A percentile compares a stretch with the other conserved stretches of the same genome.
phyloP scores from a whole-genome alignment of 2,797 vertebrate species.

The Parambassis ranga region DNA sequence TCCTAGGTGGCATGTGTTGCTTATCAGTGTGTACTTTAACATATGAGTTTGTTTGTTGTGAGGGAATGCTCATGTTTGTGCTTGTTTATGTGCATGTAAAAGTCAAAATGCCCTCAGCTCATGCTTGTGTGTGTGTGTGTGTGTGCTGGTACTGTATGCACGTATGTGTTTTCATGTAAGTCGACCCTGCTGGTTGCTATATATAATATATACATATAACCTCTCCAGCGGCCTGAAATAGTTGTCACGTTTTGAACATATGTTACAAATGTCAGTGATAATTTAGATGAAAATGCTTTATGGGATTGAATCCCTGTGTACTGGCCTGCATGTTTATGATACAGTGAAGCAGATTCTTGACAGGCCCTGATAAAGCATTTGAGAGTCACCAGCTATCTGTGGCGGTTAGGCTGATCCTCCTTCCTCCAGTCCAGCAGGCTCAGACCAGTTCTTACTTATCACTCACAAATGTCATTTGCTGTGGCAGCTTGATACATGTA shows the following conservation, averaged over 20 bases:
- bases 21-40: not conserved
- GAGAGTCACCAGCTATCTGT: conserved; percentile 25
- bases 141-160: not conserved
- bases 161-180: conserved; percentile 13
- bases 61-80: not conserved
- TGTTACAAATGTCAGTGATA: no score
- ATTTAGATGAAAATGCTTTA: no score
- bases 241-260: conserved; percentile 18
- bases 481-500: conserved; percentile 13
- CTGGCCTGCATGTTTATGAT: no score
- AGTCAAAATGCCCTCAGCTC: not conserved
- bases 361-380: conserved; percentile 39
- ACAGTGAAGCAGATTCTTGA: conserved; percentile 12
- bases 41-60: not conserved
- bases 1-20: not conserved
- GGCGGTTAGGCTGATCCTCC: not conserved
- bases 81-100: not conserved
- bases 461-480: conserved; percentile 12
- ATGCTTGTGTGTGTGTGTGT: not conserved
- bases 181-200: conserved; percentile 12
- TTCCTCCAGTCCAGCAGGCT: conserved; percentile 36
- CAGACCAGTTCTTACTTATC: conserved; percentile 64
- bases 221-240: conserved; percentile 14
- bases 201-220: conserved; percentile 30
- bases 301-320: no score